phyloP scores from a whole-genome alignment of 1,140 invertebrate genomes.

The Homarus americanus region DNA sequence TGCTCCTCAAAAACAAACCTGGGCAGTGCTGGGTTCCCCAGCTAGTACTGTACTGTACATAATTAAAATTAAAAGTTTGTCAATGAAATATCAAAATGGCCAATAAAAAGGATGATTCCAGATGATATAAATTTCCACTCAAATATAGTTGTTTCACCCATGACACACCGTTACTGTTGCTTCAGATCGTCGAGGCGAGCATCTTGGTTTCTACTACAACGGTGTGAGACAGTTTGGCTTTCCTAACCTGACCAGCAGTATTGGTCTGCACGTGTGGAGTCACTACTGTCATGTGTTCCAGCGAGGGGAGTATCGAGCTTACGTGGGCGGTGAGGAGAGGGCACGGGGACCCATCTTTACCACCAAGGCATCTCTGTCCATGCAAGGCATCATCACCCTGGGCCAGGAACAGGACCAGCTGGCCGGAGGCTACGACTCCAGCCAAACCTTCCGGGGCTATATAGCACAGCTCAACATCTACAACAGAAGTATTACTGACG shows the following conservation, averaged over 20 bases:
- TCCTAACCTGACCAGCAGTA: constrained; percentile 23
- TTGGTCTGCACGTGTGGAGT: constrained; percentile 43
- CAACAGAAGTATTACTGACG: constrained; percentile 22
- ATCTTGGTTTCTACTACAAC: constrained; percentile 61
- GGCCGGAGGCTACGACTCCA: constrained; percentile 24
- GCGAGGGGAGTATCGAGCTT: constrained; percentile 15
- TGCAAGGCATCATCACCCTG: constrained; percentile 36
- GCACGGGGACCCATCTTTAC: constrained; percentile 12
- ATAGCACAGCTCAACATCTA: constrained; percentile 44
- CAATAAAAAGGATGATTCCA: too few relatives aligned
- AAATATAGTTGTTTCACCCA: too few relatives aligned
- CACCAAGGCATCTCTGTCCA: background rate
- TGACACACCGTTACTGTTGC: too few relatives aligned
- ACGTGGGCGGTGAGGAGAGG: constrained; percentile 31
- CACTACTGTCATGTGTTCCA: constrained; percentile 55
- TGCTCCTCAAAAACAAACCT: too few relatives aligned
- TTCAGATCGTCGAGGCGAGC: constrained; percentile 39
- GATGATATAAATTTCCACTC: too few relatives aligned
- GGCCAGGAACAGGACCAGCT: constrained; percentile 50
- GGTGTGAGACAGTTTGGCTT: constrained; percentile 54
- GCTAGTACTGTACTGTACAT: too few relatives aligned
- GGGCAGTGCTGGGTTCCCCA: too few relatives aligned
- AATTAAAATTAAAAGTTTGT: too few relatives aligned
- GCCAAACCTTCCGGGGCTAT: constrained; percentile 28
- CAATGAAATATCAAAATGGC: too few relatives aligned